A percentile compares a stretch with the other conserved stretches of the same genome.
phyloP scores from a whole-genome alignment of 2,888 invertebrate genomes.

The Rhaphigaster nebulosa region DNA sequence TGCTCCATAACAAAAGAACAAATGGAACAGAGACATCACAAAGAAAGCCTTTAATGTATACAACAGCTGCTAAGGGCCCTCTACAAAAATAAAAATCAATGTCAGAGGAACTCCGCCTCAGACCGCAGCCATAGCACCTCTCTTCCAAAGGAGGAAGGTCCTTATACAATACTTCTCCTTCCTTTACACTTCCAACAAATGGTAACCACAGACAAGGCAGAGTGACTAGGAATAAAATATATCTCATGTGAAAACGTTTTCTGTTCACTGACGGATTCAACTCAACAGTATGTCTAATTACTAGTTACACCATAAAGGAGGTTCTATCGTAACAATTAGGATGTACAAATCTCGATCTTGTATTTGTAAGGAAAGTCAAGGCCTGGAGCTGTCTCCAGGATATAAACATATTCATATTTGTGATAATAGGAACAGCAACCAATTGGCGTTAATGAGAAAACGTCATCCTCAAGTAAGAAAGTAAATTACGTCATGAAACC shows the following conservation, averaged over 20 bases:
- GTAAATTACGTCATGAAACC: no score
- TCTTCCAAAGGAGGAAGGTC: not conserved
- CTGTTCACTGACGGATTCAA: no score
- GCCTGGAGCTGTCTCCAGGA: no score
- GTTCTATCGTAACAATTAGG: no score
- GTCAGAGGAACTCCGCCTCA: not conserved
- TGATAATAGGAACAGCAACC: no score
- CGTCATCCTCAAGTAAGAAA: no score
- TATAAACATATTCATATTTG: no score
- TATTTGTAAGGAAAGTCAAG: no score
- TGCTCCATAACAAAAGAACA: not conserved
- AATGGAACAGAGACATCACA: not conserved
- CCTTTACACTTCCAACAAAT: not conserved
- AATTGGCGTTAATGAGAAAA: no score
- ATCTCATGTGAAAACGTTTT: not conserved
- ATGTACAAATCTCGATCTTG: no score
- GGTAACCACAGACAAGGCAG: not conserved
- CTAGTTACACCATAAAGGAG: no score
- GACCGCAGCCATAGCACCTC: not conserved
- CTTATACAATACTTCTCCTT: not conserved
- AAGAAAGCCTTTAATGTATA: not conserved
- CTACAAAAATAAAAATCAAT: conserved; percentile 23
- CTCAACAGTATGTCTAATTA: not conserved
- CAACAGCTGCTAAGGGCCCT: conserved; percentile 1
- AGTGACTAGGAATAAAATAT: not conserved